Evolutionary conservation across 1,140 invertebrate genomes (phyloP).

Genomic region (Lamellibrachia luymesi): DNA sequence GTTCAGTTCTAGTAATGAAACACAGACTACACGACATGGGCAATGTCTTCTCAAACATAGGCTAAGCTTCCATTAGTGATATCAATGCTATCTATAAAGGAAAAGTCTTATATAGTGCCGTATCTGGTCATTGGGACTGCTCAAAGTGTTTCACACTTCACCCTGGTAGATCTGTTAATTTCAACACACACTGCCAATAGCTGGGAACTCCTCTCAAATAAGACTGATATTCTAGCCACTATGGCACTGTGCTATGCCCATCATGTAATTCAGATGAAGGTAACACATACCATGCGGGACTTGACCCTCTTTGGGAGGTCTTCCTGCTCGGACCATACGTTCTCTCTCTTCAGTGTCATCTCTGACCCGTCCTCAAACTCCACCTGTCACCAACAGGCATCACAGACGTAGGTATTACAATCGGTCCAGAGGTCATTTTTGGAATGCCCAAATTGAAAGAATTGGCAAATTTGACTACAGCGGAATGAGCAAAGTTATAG

Average conservation of each 20-base stretch:
- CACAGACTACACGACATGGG: neutral
- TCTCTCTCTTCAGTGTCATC: constrained; percentile 46
- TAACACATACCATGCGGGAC: constrained; percentile 50
- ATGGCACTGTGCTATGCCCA: neutral
- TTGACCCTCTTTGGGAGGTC: constrained; percentile 57
- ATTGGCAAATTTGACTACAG: neutral
- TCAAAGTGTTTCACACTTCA: too few relatives aligned
- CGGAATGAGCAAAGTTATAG: too few relatives aligned
- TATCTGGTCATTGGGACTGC: too few relatives aligned
- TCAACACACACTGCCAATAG: too few relatives aligned
- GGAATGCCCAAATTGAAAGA: neutral
- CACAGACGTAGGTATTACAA: neutral
- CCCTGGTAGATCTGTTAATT: too few relatives aligned
- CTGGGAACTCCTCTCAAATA: too few relatives aligned
- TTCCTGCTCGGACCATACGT: constrained; percentile 54
- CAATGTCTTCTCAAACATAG: neutral
- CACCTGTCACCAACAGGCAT: constrained; percentile 39
- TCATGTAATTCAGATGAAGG: neutral
- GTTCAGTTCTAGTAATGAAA: neutral
- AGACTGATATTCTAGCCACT: too few relatives aligned
- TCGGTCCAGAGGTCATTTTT: constrained; percentile 3
- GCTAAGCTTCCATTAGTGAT: neutral
- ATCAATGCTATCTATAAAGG: neutral
- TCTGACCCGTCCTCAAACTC: constrained; percentile 58
- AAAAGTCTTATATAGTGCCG: too few relatives aligned